phyloP scores from a whole-genome alignment of 2,888 invertebrate genomes.

The Cryptops parisi region DNA sequence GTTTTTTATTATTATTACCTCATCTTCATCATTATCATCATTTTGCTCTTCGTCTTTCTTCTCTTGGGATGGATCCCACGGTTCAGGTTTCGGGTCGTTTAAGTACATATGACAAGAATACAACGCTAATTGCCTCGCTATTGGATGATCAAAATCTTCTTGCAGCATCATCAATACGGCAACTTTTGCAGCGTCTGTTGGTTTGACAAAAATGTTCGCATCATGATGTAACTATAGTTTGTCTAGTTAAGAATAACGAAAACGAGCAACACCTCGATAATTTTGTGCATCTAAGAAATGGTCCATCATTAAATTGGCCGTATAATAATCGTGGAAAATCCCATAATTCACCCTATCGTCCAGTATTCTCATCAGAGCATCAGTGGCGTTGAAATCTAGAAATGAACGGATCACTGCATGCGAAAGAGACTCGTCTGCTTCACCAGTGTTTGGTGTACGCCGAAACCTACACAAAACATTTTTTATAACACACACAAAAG shows the following conservation, averaged over 20 bases:
- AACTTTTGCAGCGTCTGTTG: constrained; percentile 51
- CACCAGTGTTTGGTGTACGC: constrained; percentile 51
- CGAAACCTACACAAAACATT: constrained; percentile 37
- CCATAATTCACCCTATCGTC: constrained; percentile 76
- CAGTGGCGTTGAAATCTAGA: constrained; percentile 38
- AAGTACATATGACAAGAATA: constrained; percentile 61
- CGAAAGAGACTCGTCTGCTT: constrained; percentile 60
- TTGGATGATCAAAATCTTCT: constrained; percentile 61
- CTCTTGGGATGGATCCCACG: constrained; percentile 21
- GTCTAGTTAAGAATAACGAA: too few species aligned
- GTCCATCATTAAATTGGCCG: constrained; percentile 65
- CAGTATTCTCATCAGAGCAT: constrained; percentile 53
- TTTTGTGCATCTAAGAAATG: constrained; percentile 53
- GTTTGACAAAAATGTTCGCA: not conserved
- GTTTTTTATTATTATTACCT: constrained; percentile 21
- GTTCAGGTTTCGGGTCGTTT: constrained; percentile 18
- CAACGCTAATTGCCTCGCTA: constrained; percentile 51
- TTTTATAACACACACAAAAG: not conserved
- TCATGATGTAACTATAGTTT: not conserved
- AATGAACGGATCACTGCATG: constrained; percentile 54
- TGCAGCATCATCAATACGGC: constrained; percentile 72
- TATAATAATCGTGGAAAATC: constrained; percentile 69
- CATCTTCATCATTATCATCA: constrained; percentile 24
- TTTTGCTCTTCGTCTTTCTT: constrained; percentile 15
- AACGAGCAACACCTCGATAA: constrained; percentile 39